Evolutionary conservation across 2,113 vertebrate genomes (phyloP), one percentile per base, ranked within the genome.

Genomic region (Ptychochromis oligacanthus): DNA sequence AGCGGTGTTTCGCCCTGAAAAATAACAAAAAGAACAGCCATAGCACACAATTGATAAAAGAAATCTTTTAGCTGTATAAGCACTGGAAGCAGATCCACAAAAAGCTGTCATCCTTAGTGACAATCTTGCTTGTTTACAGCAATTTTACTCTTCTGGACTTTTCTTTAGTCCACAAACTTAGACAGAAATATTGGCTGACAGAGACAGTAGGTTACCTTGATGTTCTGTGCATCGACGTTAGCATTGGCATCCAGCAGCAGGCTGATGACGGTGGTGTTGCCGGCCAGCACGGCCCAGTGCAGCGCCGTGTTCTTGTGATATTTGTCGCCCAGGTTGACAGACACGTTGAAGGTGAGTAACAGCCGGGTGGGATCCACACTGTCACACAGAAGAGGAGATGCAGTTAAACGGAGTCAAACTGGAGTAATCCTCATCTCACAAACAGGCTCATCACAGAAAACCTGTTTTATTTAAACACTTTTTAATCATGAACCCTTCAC

Each of bases 221-320:
- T 97, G 93, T 99, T 99, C 91, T 99, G 98, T 65, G 98, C 96
- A 59, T 99, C 98, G 1, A 99, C 98, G 76, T 99, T 99, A 85
- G 97, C 97, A 81, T 98, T 98, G 84, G 97, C 97, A 74, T 99
- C 98, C 93, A 99, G 94, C 8, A 99, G 96, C 92, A 99, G 96
- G 93, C 97, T 99, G 94, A 99, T 99, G 90, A 99, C 98, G n/a
- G 98, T 99, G 78, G 98, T 99, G 95, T 99, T 99, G 92, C 98
- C 98, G 31, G 98, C 98, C 91, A 99, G 95, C 59, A 99, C 98
- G 65, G 98, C 98, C 98, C 98, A 99, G 87, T 99, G 98, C 92
- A 99, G 89, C 61, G 98, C 97, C 58, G 98, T 99, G 93, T 99
- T 99, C 96, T 99, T 99, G 95, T 99, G 98, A 90, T 98, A 99